phyloP scores from a whole-genome alignment of 2,797 vertebrate genomes.

The Anguilla marmorata region DNA sequence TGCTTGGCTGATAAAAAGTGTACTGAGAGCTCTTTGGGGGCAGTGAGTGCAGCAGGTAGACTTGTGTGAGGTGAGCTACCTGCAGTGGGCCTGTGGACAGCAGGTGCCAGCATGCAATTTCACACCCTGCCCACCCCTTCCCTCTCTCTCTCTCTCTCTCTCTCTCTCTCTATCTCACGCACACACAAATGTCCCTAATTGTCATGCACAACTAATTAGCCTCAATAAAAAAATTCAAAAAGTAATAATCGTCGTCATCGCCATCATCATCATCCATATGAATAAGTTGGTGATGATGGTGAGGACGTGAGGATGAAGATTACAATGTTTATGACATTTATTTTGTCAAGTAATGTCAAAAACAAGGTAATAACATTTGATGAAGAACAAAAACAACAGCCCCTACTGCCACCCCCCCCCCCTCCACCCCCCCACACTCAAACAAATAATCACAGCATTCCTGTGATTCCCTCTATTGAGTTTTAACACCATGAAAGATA shows the following conservation, averaged over 20 bases:
- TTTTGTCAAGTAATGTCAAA: background rate
- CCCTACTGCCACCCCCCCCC: background rate
- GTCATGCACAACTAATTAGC: background rate
- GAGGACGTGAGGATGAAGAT: too few species aligned
- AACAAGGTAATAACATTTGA: background rate
- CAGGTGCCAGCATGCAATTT: background rate
- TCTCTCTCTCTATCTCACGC: background rate
- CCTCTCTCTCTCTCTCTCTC: background rate
- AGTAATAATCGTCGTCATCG: background rate
- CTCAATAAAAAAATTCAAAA: background rate
- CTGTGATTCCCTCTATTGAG: constrained; percentile 46
- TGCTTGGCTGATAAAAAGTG: too few species aligned
- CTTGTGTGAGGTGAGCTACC: background rate
- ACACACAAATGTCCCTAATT: constrained; percentile 10
- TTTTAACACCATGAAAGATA: constrained; percentile 45
- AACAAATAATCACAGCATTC: constrained; percentile 21
- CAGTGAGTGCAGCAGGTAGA: background rate
- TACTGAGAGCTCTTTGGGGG: too few species aligned
- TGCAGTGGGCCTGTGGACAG: background rate
- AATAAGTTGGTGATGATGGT: too few species aligned
- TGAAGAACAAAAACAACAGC: background rate
- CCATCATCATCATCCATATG: too few species aligned
- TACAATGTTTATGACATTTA: too few species aligned
- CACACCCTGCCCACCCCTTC: background rate
- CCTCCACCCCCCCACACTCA: background rate